Conservation (phyloP, 2,797 vertebrate species). For the Melanotaenia pygmaea region DNA sequence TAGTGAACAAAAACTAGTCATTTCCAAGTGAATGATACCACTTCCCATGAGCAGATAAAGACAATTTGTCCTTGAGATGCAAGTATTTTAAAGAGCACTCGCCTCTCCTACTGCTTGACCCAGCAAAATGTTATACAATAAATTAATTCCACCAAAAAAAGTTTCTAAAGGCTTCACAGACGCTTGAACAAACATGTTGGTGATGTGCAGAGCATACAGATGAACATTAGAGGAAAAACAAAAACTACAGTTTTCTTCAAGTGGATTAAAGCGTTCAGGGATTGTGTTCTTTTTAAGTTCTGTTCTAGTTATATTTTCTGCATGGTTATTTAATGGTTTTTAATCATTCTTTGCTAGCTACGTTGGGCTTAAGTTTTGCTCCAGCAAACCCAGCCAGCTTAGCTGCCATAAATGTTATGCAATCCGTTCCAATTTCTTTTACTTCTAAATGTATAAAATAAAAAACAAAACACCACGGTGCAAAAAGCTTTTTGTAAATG, state of each 20-base stretch:
- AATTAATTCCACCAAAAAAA: not conserved
- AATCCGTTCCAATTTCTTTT: conserved; percentile 1
- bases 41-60: not conserved
- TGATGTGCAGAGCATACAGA: too few relatives aligned
- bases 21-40: not conserved
- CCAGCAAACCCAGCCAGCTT: not conserved
- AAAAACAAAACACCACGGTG: conserved; percentile 6
- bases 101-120: conserved; percentile 10
- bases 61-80: not conserved
- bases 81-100: not conserved
- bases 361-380: not conserved
- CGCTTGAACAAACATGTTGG: not conserved
- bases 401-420: conserved; percentile 19
- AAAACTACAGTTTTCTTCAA: not conserved
- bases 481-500: conserved; percentile 21
- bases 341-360: not conserved
- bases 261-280: not conserved
- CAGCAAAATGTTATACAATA: conserved; percentile 3
- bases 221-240: not conserved
- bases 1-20: not conserved
- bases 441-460: conserved; percentile 2
- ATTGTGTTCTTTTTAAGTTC: not conserved
- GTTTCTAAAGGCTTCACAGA: not conserved
- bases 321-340: not conserved
- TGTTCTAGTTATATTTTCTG: not conserved